Evolutionary conservation across 2,113 vertebrate species (phyloP), one percentile per base, ranked within the genome.

Genomic region (Penelope pileata): DNA sequence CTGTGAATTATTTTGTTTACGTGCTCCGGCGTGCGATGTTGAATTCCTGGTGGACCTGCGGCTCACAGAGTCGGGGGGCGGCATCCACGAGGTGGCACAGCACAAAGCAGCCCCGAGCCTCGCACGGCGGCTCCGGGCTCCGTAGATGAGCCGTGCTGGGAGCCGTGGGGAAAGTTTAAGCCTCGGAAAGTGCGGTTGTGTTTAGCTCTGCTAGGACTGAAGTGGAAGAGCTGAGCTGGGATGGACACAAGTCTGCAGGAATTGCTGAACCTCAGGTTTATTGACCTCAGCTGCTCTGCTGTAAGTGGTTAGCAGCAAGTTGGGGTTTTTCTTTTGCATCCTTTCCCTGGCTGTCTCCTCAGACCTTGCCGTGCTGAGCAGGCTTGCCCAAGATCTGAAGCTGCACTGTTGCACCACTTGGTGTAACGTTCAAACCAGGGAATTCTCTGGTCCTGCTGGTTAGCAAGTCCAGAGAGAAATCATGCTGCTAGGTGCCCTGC

Each of bases 61-160:
- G 90, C 90, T 95, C 64, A 1, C 42, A 17, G 14, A 78, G 83
- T 63, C 48, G 24, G 51, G 50, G 68, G 72, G 64, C 91, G 83
- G 22, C 27, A 62, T 66, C 95, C 95, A 87, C 96, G 24, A 94
- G 96, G 93, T 94, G 97, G 96, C 96, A 94, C 51, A 93, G 40
- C 70, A 0, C 14, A 50, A 66, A 32, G 56, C 69, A 51, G 79
- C 45, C 22, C 83, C 68, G 38, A 85, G 23, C 47, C 60, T 59
- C 60, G 34, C 6, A 7, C 19, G 12, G 21, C 0, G 1, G 36
- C 76, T 86, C 34, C n/a, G 82, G 38, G 26, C 7, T 81, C 58
- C 72, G 6, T 42, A 51, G 19, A 12, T 48, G 58, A 79, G 10
- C 29, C 7, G 43, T 72, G 24, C 8, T n/a, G 34, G 48, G n/a